These are phyloP conservation scores for Otocyon megalotis DNA, from an alignment of 2,113 vertebrate genomes.

Conservation along the genomic window DNA sequence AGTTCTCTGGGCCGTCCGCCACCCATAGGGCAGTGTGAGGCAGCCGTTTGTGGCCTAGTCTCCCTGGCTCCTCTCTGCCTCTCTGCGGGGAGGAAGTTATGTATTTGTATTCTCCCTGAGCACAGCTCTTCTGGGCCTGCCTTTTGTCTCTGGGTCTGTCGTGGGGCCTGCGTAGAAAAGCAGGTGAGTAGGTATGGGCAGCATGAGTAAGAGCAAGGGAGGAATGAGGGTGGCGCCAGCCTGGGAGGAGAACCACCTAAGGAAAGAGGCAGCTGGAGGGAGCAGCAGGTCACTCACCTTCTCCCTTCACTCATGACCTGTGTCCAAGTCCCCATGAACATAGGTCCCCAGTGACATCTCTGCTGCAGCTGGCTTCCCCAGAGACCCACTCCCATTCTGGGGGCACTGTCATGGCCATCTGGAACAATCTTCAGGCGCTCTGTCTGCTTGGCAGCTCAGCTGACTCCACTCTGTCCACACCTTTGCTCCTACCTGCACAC, in stretches of 20 bases:
- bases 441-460: not conserved
- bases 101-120: not conserved
- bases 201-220: not conserved
- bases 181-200: not conserved
- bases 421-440: not conserved
- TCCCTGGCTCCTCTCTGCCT: not conserved
- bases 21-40: too few relatives aligned
- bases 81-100: not conserved
- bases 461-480: rapidly evolving
- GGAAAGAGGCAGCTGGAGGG: not conserved
- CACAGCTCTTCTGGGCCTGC: not conserved
- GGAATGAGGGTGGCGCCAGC: not conserved
- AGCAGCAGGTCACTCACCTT: not conserved
- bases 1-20: not conserved
- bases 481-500: not conserved
- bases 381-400: not conserved
- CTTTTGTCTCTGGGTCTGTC: not conserved
- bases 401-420: not conserved
- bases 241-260: not conserved
- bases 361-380: not conserved
- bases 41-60: not conserved
- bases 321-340: not conserved
- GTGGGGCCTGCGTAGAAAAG: not conserved
- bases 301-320: not conserved
- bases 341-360: not conserved